These are phyloP conservation scores for Horisme vitalbata DNA, from an alignment of 2,888 invertebrate species.

Conservation along the genomic window DNA sequence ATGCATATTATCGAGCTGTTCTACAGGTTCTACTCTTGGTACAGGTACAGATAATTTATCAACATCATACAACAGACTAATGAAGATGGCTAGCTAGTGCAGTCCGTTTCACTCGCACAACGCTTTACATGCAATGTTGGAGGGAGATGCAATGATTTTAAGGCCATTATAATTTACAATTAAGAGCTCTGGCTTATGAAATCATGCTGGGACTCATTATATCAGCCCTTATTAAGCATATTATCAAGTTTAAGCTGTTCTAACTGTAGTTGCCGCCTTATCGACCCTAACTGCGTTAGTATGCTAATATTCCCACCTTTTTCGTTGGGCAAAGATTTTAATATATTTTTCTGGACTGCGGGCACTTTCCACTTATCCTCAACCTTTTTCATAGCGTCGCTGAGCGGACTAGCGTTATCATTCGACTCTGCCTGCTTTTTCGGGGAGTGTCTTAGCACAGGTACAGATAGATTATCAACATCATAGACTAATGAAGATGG, in stretches of 20 bases:
- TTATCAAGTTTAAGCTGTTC: constrained; percentile 85
- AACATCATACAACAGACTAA: no score
- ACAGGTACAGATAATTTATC: no score
- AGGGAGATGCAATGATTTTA: no score
- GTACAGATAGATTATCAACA: constrained; percentile 76
- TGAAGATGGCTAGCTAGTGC: no score
- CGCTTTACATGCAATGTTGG: no score
- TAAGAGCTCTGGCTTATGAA: no score
- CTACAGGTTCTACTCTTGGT: no score
- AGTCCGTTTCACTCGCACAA: no score
- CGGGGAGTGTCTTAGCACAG: constrained; percentile 83
- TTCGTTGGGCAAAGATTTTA: constrained; percentile 70
- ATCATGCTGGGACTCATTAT: no score
- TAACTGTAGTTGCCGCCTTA: constrained; percentile 85
- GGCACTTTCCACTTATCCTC: constrained; percentile 83
- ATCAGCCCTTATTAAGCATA: constrained; percentile 47
- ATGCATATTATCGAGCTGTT: no score
- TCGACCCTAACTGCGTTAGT: constrained; percentile 86
- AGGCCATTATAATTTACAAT: no score
- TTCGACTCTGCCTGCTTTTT: constrained; percentile 28
- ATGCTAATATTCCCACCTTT: constrained; percentile 81
- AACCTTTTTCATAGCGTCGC: constrained; percentile 66
- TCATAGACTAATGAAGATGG: constrained; percentile 5
- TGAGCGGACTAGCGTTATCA: constrained; percentile 43
- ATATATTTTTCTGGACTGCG: constrained; percentile 84